Conservation (phyloP, 2,797 vertebrate genomes). For the Percopsis omiscomaycus region DNA sequence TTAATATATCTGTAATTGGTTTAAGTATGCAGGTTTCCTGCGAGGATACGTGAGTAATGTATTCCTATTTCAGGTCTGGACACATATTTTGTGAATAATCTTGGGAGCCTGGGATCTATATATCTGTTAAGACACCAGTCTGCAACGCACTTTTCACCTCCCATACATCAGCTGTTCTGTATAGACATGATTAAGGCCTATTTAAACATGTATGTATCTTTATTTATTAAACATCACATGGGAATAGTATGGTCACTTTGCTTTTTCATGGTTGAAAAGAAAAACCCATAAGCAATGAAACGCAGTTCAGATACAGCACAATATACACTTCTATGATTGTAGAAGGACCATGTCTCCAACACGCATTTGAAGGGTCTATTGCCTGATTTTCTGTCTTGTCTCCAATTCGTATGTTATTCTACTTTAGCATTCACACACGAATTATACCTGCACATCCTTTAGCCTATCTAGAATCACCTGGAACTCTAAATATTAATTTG, state of each 20-base stretch:
- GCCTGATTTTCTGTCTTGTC: no score
- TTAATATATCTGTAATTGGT: conserved; percentile 55
- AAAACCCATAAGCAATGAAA: background rate
- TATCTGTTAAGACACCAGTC: background rate
- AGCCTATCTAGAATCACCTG: no score
- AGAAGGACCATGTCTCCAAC: no score
- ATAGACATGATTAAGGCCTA: background rate
- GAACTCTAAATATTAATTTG: no score
- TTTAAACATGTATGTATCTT: no score
- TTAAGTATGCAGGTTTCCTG: conserved; percentile 45
- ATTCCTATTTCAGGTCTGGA: background rate
- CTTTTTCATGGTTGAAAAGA: background rate
- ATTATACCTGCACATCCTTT: no score
- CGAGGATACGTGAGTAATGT: conserved; percentile 18
- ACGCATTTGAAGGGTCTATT: no score
- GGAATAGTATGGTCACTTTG: background rate
- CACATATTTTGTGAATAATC: background rate
- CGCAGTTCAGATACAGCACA: no score
- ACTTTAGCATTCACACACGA: no score
- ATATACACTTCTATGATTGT: no score
- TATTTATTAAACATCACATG: background rate
- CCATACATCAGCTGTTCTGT: background rate
- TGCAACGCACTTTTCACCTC: background rate
- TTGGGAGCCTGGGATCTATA: background rate
- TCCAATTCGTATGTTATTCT: no score